Conservation (phyloP, 2,113 vertebrate species). For the Heterotis niloticus region DNA sequence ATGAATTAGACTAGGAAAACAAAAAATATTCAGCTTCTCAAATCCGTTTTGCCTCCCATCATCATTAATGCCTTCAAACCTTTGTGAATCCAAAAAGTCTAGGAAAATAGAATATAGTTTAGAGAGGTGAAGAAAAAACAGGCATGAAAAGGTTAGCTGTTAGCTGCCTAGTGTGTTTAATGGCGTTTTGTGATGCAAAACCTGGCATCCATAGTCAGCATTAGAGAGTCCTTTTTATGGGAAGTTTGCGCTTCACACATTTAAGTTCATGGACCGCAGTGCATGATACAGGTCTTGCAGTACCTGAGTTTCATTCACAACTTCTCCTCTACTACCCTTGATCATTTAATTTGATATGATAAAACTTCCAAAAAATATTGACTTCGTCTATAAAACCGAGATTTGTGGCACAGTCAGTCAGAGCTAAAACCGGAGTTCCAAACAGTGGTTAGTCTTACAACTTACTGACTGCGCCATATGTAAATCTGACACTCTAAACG, state of each 20-base stretch:
- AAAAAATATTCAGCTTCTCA: constrained; percentile 40
- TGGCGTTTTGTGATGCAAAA: not conserved
- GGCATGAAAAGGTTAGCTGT: not conserved
- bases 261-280: no score
- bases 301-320: no score
- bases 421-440: no score
- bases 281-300: no score
- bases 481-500: no score
- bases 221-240: not conserved
- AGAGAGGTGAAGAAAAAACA: constrained; percentile 26
- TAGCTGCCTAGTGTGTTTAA: not conserved
- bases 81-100: constrained; percentile 32
- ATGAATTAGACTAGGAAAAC: constrained; percentile 44
- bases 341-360: no score
- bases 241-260: not conserved
- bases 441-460: no score
- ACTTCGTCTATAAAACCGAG: no score
- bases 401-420: no score
- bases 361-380: not conserved
- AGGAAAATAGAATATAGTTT: constrained; percentile 31
- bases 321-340: no score
- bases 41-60: constrained; percentile 39
- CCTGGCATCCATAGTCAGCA: not conserved
- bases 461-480: no score
- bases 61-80: constrained; percentile 40